Evolutionary conservation across 1,140 invertebrate genomes (phyloP).

Genomic region (Drosophila santomea): DNA sequence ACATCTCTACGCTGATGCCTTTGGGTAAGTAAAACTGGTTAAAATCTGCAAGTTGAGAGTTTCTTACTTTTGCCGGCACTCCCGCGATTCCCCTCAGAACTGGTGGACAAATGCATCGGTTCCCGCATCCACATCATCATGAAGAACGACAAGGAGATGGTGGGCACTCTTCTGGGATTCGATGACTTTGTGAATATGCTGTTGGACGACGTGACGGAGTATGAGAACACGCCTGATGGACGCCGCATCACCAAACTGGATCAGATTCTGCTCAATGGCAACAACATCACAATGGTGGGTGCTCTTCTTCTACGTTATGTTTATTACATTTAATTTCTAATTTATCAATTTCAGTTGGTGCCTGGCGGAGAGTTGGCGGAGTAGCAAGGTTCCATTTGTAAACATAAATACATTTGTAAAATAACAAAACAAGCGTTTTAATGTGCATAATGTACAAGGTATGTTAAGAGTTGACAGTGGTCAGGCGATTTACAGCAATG

Average conservation of each 20-base stretch:
- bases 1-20: slow-evolving; percentile 90
- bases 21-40: slow-evolving; percentile 85
- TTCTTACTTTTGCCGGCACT: slow-evolving; percentile 16
- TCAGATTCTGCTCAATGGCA: slow-evolving; percentile 99
- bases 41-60: neutral
- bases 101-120: slow-evolving; percentile 99
- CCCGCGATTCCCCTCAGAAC: slow-evolving; percentile 87
- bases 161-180: slow-evolving; percentile 98
- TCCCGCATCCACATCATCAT: slow-evolving; percentile 99
- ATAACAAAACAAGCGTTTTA: slow-evolving; percentile 23
- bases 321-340: neutral
- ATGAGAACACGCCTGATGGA: slow-evolving; percentile 98
- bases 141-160: slow-evolving; percentile 99
- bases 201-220: slow-evolving; percentile 96
- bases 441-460: slow-evolving; percentile 6
- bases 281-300: slow-evolving; percentile 98
- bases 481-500: neutral
- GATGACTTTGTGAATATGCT: slow-evolving; percentile 99
- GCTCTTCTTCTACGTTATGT: neutral
- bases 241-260: slow-evolving; percentile 98
- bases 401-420: slow-evolving; percentile 32
- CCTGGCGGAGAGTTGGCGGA: slow-evolving; percentile 90
- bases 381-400: slow-evolving; percentile 46
- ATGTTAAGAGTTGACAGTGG: neutral
- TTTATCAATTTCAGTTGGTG: slow-evolving; percentile 86